Evolutionary conservation across 2,797 vertebrate genomes (phyloP).

Genomic region (Microctenopoma stevenorrisi): DNA sequence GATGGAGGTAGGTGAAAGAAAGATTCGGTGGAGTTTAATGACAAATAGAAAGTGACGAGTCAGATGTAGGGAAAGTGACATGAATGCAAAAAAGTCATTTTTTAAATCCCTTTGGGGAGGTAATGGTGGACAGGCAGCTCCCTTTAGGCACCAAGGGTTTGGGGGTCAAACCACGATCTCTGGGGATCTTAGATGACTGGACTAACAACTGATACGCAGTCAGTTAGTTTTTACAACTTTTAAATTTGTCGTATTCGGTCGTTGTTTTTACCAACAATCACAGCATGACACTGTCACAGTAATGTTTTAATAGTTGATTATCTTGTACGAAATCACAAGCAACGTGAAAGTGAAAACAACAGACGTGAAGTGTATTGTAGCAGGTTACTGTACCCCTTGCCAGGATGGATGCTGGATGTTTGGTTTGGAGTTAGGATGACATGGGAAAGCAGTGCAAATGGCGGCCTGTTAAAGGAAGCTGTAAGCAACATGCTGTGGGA

Average conservation of each 20-base stretch:
- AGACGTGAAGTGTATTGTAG: slow-evolving; percentile 63
- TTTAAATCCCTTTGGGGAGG: not conserved
- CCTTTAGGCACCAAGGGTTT: too few relatives aligned
- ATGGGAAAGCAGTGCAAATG: slow-evolving; percentile 79
- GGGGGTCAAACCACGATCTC: too few relatives aligned
- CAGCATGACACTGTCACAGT: not conserved
- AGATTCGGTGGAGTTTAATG: slow-evolving; percentile 14
- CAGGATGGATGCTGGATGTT: slow-evolving; percentile 72
- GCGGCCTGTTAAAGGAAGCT: slow-evolving; percentile 80
- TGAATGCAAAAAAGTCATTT: not conserved
- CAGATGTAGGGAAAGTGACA: slow-evolving; percentile 16
- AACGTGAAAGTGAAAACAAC: slow-evolving; percentile 21
- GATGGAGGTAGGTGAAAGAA: slow-evolving; percentile 4
- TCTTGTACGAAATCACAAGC: not conserved
- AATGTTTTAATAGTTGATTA: not conserved
- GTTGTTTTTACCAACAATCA: too few relatives aligned
- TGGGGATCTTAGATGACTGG: too few relatives aligned
- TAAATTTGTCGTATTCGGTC: too few relatives aligned
- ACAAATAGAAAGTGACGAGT: slow-evolving; percentile 23
- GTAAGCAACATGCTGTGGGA: slow-evolving; percentile 82
- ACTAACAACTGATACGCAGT: too few relatives aligned
- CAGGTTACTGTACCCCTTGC: slow-evolving; percentile 82
- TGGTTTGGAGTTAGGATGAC: slow-evolving; percentile 66
- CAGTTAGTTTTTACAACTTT: too few relatives aligned
- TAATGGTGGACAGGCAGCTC: not conserved